phyloP scores from a whole-genome alignment of 2,888 invertebrate species.

The Heteromurus nitidus region DNA sequence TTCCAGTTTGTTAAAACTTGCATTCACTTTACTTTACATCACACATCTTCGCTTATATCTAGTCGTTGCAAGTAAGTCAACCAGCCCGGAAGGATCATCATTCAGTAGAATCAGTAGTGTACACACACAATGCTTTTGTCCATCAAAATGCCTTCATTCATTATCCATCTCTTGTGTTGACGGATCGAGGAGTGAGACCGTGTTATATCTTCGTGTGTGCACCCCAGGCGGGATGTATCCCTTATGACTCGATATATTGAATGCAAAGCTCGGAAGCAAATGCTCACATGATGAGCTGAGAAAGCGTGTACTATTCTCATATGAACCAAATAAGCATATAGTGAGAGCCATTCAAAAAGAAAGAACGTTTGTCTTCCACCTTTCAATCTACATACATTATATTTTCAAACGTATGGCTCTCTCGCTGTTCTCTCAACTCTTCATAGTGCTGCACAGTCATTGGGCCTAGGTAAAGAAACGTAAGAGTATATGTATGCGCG shows the following conservation, averaged over 20 bases:
- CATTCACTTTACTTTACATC: conserved; percentile 22
- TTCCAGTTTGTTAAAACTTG: neutral
- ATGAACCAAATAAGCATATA: neutral
- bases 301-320: neutral
- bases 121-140: conserved; percentile 52
- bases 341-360: neutral
- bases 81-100: conserved; percentile 39
- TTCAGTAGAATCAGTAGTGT: conserved; percentile 15
- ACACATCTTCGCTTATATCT: neutral
- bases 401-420: neutral
- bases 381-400: neutral
- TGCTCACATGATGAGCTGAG: neutral
- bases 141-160: conserved; percentile 65
- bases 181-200: conserved; percentile 29
- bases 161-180: conserved; percentile 51
- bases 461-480: no score
- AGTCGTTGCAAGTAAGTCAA: neutral
- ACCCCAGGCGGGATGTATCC: conserved; percentile 32
- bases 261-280: no score
- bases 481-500: no score
- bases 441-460: no score
- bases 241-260: neutral
- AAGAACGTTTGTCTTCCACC: neutral
- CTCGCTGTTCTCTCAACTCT: neutral
- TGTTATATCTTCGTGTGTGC: neutral